phyloP scores from a whole-genome alignment of 2,888 invertebrate genomes.

The Melieria crassipennis region DNA sequence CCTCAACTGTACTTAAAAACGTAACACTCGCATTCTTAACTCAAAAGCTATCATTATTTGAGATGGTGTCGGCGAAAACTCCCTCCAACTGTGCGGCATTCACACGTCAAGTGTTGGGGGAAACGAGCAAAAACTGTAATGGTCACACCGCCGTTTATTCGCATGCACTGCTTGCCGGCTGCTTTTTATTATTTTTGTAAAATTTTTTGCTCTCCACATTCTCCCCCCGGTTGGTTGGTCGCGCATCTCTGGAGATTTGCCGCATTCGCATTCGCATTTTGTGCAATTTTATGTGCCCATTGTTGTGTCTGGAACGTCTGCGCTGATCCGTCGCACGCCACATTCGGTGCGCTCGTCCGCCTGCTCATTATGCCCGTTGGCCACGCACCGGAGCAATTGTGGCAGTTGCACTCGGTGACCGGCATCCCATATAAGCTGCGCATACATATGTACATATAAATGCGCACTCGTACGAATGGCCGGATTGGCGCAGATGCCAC shows the following conservation, averaged over 20 bases:
- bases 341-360: neutral
- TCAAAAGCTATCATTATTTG: constrained; percentile 17
- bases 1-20: too few relatives aligned
- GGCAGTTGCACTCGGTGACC: too few relatives aligned
- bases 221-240: constrained; percentile 9
- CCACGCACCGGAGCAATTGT: neutral
- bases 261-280: constrained; percentile 13
- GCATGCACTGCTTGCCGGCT: too few relatives aligned
- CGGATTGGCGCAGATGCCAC: neutral
- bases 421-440: neutral
- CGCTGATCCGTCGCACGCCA: constrained; percentile 7
- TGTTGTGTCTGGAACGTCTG: constrained; percentile 30
- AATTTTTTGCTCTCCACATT: neutral
- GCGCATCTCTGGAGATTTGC: constrained; percentile 35
- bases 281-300: constrained; percentile 35
- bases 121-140: constrained; percentile 16
- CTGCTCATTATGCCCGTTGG: neutral
- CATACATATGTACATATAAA: neutral
- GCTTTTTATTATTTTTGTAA: too few relatives aligned
- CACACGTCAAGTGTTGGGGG: constrained; percentile 53
- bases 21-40: too few relatives aligned
- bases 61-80: constrained; percentile 11
- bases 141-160: too few relatives aligned
- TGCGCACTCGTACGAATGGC: neutral
- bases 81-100: constrained; percentile 29